These are phyloP conservation scores for Spinibarbus caldwelli DNA, from an alignment of 2,797 vertebrate species.

Conservation along the genomic window DNA sequence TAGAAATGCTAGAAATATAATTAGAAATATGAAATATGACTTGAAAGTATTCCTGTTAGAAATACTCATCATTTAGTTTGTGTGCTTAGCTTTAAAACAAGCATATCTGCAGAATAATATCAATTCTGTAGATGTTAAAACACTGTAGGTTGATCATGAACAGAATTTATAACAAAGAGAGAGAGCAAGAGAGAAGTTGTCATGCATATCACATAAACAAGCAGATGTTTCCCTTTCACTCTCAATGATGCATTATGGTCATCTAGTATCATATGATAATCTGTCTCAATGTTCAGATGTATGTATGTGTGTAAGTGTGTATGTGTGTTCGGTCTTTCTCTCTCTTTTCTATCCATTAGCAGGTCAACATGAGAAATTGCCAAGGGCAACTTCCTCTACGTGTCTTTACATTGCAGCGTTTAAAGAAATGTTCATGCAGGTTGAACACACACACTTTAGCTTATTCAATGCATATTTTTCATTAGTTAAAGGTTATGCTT, in stretches of 20 bases:
- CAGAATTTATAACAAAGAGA: neutral
- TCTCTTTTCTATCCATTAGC: slow-evolving; percentile 36
- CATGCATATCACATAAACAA: neutral
- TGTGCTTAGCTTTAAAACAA: neutral
- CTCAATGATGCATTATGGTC: neutral
- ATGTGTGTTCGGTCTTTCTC: slow-evolving; percentile 23
- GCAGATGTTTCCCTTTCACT: slow-evolving; percentile 1
- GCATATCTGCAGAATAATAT: neutral
- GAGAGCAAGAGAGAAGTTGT: neutral
- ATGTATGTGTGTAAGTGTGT: slow-evolving; percentile 5
- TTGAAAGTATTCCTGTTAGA: too few relatives aligned
- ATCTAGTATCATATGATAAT: neutral
- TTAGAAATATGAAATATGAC: too few relatives aligned
- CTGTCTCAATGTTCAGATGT: neutral
- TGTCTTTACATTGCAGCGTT: slow-evolving; percentile 20
- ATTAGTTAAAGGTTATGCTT: slow-evolving; percentile 22
- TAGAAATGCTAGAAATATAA: too few relatives aligned
- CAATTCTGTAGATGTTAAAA: neutral
- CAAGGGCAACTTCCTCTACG: slow-evolving; percentile 46
- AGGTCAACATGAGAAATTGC: slow-evolving; percentile 45
- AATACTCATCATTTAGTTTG: neutral
- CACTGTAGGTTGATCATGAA: neutral
- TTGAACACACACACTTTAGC: neutral
- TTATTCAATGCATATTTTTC: slow-evolving; percentile 44
- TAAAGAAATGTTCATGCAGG: slow-evolving; percentile 16